Evolutionary conservation across 2,888 invertebrate species (phyloP), one percentile per base, ranked within the genome.

Genomic region (Chrysopilus asiliformis): DNA sequence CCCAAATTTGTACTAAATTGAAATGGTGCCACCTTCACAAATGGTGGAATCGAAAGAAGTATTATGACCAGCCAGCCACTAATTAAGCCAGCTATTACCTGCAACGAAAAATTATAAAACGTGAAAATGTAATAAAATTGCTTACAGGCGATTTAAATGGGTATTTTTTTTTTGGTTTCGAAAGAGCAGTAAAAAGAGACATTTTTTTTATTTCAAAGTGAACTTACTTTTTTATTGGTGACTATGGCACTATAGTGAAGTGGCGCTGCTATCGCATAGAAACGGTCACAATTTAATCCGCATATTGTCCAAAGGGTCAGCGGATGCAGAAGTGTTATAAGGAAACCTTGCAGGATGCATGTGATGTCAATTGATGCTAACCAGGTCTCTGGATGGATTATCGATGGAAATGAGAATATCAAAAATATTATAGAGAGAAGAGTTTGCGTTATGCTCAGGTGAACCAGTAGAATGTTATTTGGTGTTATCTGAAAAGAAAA

Each of bases 261-360:
- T 1, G 84, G 84, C 1, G 81, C 76, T 1, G 82, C 76, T 35
- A 85, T 84, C 28, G 84, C 83, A 42, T 81, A 81, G 44, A 81
- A 84, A 42, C 82, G 67, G 60, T 81, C 81, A 39, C 79, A 80
- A 53, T 83, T 83, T 42, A 84, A 67, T 4, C 82, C 83, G 47
- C 81, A 80, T 20, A 84, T 75, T 3, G 82, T 83, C 83, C 83
- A 84, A 44, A 81, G 64, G 27, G 77, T 76, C 40, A 83, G 66
- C 4, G 82, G 80, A 50, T 83, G 78, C 31, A 84, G 66, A 4
- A 81, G 68, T 17, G 77, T 74, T 43, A 79, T 69, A 28, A 81
- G 59, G 42, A 79, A 76, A 25, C 80, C 74, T 48, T 79, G 76
- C 1, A 76, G 61, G 3, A 65, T 57, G 57, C 81, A 81, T 40